A percentile compares a stretch with the other conserved stretches of the same genome.
phyloP scores from a whole-genome alignment of 2,113 vertebrate species.

The Mola mola region DNA sequence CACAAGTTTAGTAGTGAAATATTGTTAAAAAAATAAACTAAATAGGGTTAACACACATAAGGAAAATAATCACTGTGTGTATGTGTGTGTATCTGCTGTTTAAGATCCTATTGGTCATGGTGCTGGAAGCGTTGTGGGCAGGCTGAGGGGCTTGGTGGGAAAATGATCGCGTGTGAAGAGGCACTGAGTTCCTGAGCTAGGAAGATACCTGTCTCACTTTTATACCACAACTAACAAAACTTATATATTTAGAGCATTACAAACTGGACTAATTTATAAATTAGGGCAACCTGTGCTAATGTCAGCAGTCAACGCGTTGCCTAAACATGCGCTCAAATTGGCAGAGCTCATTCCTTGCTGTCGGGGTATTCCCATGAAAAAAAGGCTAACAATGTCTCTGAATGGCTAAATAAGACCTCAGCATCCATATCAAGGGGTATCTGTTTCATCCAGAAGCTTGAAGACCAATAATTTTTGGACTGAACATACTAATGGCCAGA shows the following conservation, averaged over 20 bases:
- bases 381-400: slow-evolving; percentile 11
- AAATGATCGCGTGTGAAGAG: slow-evolving; percentile 82
- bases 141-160: slow-evolving; percentile 85
- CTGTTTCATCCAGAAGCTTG: neutral
- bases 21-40: neutral
- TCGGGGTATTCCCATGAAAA: slow-evolving; percentile 33
- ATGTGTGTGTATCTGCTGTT: slow-evolving; percentile 78
- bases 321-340: slow-evolving; percentile 93
- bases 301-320: slow-evolving; percentile 88
- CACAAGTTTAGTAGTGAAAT: neutral
- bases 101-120: slow-evolving; percentile 83
- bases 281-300: slow-evolving; percentile 87
- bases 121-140: slow-evolving; percentile 86
- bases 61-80: neutral
- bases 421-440: neutral
- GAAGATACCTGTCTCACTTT: slow-evolving; percentile 87
- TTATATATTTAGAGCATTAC: slow-evolving; percentile 90
- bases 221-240: slow-evolving; percentile 89
- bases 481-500: too few species aligned
- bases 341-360: slow-evolving; percentile 48
- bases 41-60: neutral
- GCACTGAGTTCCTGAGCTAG: slow-evolving; percentile 80
- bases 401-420: neutral
- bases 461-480: neutral
- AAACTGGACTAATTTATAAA: slow-evolving; percentile 93